Evolutionary conservation across 2,888 invertebrate genomes (phyloP).

Genomic region (Pyrrhosoma nymphula): DNA sequence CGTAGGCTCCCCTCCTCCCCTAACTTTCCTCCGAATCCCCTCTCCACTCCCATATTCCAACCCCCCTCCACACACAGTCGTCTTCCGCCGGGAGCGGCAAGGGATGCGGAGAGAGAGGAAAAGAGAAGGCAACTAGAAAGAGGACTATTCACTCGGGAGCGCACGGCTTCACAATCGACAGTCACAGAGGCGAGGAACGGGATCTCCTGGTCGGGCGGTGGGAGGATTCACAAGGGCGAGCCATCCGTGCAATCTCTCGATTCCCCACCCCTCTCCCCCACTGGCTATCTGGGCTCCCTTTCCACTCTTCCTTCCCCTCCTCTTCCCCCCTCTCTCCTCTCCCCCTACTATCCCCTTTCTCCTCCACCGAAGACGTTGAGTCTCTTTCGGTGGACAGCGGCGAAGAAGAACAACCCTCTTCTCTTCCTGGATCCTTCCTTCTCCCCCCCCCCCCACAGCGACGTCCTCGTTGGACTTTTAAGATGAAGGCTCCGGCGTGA

Average conservation of each 20-base stretch:
- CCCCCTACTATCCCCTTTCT: too few species aligned
- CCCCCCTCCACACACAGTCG: background rate
- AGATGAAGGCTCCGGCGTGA: background rate
- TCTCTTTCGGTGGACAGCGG: background rate
- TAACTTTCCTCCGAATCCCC: background rate
- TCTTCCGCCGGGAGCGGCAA: background rate
- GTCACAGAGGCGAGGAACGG: conserved; percentile 29
- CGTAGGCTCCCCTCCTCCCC: background rate
- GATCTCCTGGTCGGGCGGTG: background rate
- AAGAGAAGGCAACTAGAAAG: too few species aligned
- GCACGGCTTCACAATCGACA: conserved; percentile 37
- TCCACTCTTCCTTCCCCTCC: background rate
- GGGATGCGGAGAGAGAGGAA: background rate
- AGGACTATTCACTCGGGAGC: conserved; percentile 31
- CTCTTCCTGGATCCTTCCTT: background rate
- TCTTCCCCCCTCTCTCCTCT: background rate
- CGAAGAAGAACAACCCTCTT: background rate
- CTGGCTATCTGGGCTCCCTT: background rate
- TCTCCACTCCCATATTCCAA: background rate
- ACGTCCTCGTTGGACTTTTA: background rate
- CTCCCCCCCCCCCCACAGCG: background rate
- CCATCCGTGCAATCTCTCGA: background rate
- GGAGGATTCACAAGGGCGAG: conserved; percentile 20
- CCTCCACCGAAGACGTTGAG: background rate
- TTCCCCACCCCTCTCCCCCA: background rate